A percentile compares a stretch with the other conserved stretches of the same genome.
Conservation (phyloP, 2,113 vertebrate genomes). For the Acanthochromis polyacanthus region DNA sequence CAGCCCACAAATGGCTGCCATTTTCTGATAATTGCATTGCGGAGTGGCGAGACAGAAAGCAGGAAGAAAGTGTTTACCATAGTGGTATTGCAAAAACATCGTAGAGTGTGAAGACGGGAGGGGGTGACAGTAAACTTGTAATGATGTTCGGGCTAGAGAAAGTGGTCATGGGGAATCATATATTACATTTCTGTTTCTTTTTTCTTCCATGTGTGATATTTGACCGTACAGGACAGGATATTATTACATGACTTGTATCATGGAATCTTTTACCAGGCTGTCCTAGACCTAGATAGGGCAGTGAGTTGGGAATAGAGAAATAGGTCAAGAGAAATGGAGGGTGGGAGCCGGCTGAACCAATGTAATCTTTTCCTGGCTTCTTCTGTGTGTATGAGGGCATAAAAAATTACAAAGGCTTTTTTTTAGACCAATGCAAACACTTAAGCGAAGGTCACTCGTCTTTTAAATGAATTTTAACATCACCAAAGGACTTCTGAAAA, state of each 20-base stretch:
- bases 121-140: neutral
- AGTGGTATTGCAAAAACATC: slow-evolving; percentile 35
- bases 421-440: slow-evolving; percentile 2
- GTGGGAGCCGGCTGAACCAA: slow-evolving; percentile 48
- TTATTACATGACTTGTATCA: slow-evolving; percentile 2
- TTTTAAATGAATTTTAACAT: neutral
- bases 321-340: slow-evolving; percentile 75
- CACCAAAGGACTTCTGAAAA: neutral
- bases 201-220: slow-evolving; percentile 7
- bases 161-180: too few relatives aligned
- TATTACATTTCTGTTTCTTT: too few relatives aligned
- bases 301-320: slow-evolving; percentile 74
- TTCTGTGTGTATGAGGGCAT: slow-evolving; percentile 23
- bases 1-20: slow-evolving; percentile 66
- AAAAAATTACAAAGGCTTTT: neutral
- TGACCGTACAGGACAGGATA: neutral
- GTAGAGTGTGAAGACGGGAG: slow-evolving; percentile 18
- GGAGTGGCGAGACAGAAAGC: slow-evolving; percentile 47
- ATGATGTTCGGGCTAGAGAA: neutral
- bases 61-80: slow-evolving; percentile 46
- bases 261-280: slow-evolving; percentile 48
- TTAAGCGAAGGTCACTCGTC: neutral
- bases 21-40: slow-evolving; percentile 72
- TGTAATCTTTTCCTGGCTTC: slow-evolving; percentile 25
- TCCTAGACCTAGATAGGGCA: slow-evolving; percentile 74